Base-by-base conservation (phyloP, 1,140 invertebrate genomes). In the Zaprionus ornatus region DNA sequence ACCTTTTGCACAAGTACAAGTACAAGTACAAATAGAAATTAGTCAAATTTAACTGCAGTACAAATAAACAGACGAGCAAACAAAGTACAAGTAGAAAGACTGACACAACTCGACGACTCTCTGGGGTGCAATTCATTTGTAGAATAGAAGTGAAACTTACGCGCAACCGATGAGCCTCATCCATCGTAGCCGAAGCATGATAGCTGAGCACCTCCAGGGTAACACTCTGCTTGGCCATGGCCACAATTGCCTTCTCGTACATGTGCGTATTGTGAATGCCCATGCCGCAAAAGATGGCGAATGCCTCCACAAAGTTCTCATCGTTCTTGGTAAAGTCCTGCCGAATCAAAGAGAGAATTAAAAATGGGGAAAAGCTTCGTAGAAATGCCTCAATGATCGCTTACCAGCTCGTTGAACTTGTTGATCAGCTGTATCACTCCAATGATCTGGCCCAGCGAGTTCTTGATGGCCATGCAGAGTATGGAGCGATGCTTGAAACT, bases 221-320 rank as follows among this genome's bases (percentile, higher is more conserved):
- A 21, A 99, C 98, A 84, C 96, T 97, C 93, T 99, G 98, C 93
- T 99, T 99, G 57, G 98, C 98, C 95, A 98, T 98, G 1, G 97
- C 97, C 70, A 96, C 96, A 82, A 98, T 95, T 40, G 97, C 97
- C 92, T 97, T 98, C 93, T 99, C 98, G 91, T 98, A 99, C 97
- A 99, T 99, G 91, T 98, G 97, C 48, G 98, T 99, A 92, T 99
- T 99, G 93, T 98, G 97, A 63, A 99, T 99, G 29, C 98, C 98
- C 97, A 99, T 98, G 23, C 98, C 98, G 93, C 98, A 99, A 93
- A 99, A 99, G 82, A 99, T 98, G 63, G 98, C 97, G 93, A 99
- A 99, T 1, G 98, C 98, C 93, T 99, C 97, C 54, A 98, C 97
- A 86, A 98, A 97, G 92, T 98, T 98, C 91, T 98, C 97, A 87